Base-by-base conservation (phyloP, 2,797 vertebrate species). In the Tauraco hartlaubi region DNA sequence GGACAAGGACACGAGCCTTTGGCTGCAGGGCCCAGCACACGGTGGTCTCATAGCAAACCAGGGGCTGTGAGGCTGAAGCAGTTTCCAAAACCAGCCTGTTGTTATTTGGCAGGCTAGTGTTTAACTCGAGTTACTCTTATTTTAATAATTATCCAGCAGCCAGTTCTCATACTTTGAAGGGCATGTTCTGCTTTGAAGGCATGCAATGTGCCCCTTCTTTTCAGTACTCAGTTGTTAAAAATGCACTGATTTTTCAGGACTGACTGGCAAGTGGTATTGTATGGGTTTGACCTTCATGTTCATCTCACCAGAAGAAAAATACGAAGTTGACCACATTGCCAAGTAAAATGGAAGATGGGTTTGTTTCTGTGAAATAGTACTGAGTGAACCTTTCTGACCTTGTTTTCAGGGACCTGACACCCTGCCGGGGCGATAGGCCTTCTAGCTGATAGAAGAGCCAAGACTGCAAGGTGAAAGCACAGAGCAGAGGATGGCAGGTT, bases 141-240 rank as follows among this genome's bases (percentile, higher is more conserved):
- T 88, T 91, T 67, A 90, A 94, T 95, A 56, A 94, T 77, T 88
- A 94, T 55, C 71, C 31, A 62, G 14, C 25, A 82, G 51, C 16
- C 54, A 35, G 11, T 79, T 92, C 44, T 37, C 28, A 33, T 22
- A 8, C 35, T 67, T 76, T 15, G 82, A 82, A 88, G 51, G 71
- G n/a, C 19, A 12, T 56, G 21, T 72, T 77, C 31, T 77, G 49
- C 64, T 71, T 69, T 71, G 56, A 21, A 22, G 35, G 22, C 49
- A 14, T 46, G 37, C 16, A 20, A 0, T 9, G 15, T 83, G 20
- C 16, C 37, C 16, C 31, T 4, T 90, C 15, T 63, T 83, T 67
- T 41, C n/a, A 46, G 51, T 35, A 31, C 9, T 79, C 52, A 9
- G 74, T 28, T 3, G 1, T 66, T 90, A 58, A 74, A 66, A 85